A percentile compares a stretch with the other conserved stretches of the same genome.
phyloP scores from a whole-genome alignment of 2,888 invertebrate genomes.

The Terebella lapidaria region DNA sequence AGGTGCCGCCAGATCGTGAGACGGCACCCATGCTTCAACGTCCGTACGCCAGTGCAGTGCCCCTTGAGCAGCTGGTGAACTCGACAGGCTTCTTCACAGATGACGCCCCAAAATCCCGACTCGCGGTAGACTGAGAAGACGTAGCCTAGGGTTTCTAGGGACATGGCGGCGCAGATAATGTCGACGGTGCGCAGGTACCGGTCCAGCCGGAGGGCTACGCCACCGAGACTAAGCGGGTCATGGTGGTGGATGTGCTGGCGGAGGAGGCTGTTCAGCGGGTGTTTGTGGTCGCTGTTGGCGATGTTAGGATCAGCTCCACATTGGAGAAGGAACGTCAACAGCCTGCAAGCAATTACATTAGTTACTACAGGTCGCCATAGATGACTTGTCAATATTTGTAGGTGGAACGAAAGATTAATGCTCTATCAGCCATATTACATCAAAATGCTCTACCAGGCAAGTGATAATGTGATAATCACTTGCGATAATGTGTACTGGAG shows the following conservation, averaged over 20 bases:
- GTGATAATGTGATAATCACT: no score
- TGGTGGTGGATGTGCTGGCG: constrained; percentile 9
- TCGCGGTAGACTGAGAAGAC: constrained; percentile 3
- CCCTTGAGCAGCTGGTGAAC: constrained; percentile 3
- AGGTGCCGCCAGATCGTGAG: constrained; percentile 3
- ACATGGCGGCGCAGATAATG: constrained; percentile 5
- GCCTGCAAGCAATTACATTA: neutral
- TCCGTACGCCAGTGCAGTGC: neutral
- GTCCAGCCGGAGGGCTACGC: neutral
- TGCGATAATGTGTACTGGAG: no score
- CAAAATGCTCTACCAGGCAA: no score
- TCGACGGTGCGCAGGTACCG: constrained; percentile 3
- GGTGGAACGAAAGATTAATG: no score
- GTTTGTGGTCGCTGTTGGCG: neutral
- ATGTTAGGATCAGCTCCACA: constrained; percentile 12
- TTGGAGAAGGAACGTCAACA: constrained; percentile 5
- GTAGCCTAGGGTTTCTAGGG: neutral
- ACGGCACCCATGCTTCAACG: constrained; percentile 2
- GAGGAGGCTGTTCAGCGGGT: constrained; percentile 6
- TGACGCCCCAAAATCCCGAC: constrained; percentile 8
- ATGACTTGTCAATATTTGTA: no score
- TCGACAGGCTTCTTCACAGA: constrained; percentile 4
- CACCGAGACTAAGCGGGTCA: constrained; percentile 1
- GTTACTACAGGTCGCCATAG: no score
- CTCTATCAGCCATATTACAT: no score